phyloP scores from a whole-genome alignment of 2,797 vertebrate genomes.

The Sebastiscus albofasciatus region DNA sequence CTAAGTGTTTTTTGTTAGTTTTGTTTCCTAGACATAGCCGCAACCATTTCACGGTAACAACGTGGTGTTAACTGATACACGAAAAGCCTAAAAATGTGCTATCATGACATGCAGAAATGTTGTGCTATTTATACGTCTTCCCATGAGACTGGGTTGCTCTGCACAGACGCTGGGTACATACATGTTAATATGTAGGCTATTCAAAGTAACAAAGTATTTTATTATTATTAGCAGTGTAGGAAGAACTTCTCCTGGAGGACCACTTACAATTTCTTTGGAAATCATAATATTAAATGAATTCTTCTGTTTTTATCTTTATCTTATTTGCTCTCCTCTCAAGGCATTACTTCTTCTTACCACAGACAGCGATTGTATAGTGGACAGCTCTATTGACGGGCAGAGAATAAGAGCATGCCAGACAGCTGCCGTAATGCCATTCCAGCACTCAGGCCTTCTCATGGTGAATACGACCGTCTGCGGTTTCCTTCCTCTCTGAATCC shows the following conservation, averaged over 20 bases:
- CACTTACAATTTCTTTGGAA: not conserved
- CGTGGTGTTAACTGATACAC: too few species aligned
- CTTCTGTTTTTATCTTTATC: not conserved
- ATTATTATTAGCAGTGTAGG: not conserved
- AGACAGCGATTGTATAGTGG: not conserved
- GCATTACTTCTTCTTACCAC: not conserved
- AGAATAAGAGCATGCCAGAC: constrained; percentile 53
- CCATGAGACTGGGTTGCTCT: too few species aligned
- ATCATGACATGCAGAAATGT: too few species aligned
- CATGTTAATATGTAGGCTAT: not conserved
- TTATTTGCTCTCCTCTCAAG: not conserved
- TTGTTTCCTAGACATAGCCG: too few species aligned
- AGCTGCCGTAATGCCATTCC: constrained; percentile 63
- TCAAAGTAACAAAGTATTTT: not conserved
- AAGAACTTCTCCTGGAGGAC: not conserved
- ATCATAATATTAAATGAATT: not conserved
- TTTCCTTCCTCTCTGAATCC: constrained; percentile 46
- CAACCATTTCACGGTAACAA: too few species aligned
- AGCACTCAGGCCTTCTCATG: constrained; percentile 14
- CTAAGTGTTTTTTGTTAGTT: too few species aligned
- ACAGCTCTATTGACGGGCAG: not conserved
- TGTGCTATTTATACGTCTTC: too few species aligned
- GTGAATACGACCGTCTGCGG: constrained; percentile 15
- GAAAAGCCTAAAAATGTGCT: too few species aligned
- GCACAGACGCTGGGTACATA: too few species aligned